Percentiles rank a stretch among this genome's conserved stretches.
phyloP scores from a whole-genome alignment of 2,797 vertebrate species.

The Hydrocynus forskahlii region DNA sequence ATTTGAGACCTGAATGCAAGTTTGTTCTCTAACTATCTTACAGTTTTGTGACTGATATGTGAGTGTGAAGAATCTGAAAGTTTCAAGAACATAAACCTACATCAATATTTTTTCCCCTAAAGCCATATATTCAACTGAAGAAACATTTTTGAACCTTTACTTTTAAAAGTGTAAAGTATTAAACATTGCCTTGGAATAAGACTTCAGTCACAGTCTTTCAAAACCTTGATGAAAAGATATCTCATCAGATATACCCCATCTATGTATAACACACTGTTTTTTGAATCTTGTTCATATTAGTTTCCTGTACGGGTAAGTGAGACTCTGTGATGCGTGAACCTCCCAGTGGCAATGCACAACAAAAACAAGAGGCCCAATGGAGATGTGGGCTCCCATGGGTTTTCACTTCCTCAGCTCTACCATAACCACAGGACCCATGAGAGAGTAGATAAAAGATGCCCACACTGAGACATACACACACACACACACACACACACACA shows the following conservation, averaged over 20 bases:
- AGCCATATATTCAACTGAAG: not conserved
- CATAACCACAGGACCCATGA: slow-evolving; percentile 73
- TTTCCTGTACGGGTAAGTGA: not conserved
- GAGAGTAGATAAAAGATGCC: slow-evolving; percentile 78
- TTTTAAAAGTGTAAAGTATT: not conserved
- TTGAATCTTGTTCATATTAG: not conserved
- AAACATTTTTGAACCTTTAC: not conserved
- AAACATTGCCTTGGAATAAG: not conserved
- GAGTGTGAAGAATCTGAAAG: too few species aligned
- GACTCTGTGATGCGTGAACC: slow-evolving; percentile 7
- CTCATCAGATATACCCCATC: not conserved
- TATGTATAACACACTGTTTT: not conserved
- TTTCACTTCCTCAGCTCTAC: slow-evolving; percentile 69
- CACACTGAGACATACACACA: slow-evolving; percentile 2
- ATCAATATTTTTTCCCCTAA: not conserved
- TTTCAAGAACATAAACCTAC: not conserved
- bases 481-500: too few species aligned
- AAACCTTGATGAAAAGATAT: not conserved
- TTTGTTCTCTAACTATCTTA: too few species aligned
- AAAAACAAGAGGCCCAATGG: slow-evolving; percentile 65
- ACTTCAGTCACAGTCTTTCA: not conserved
- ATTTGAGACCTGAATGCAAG: too few species aligned
- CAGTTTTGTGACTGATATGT: too few species aligned
- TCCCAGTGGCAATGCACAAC: slow-evolving; percentile 65
- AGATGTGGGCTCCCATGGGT: slow-evolving; percentile 74